Evolutionary conservation across 2,113 vertebrate genomes (phyloP), one percentile per base, ranked within the genome.

Genomic region (Spizaetus ornatus): DNA sequence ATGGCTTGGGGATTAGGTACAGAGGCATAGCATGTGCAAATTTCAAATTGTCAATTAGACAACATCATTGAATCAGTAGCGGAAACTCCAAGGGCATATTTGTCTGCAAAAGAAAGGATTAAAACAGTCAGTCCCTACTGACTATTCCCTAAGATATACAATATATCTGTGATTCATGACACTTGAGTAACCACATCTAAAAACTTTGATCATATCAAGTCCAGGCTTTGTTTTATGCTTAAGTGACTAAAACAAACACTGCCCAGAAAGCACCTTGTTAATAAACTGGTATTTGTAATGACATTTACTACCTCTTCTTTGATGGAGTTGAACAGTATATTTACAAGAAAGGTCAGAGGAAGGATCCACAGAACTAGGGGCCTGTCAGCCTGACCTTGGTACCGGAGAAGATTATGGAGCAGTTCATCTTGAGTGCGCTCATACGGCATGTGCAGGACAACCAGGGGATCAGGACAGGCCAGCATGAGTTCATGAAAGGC

Each of bases 31-130:
- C 82, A 93, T 93, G 84, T 87, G 78, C 79, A 97, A 83, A 97
- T 97, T 96, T 97, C 94, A 94, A 97, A 66, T 71, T 95, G 94
- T 97, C 95, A 96, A 95, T 98, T 97, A 98, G 94, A 95, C n/a
- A 96, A 38, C 72, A 90, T 94, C 86, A 95, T 5, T 95, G 94
- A 97, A 96, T 97, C 69, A 72, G 80, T 48, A 97, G 38, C 80
- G 94, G 88, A 96, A 95, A 91, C 55, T 96, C 82, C 89, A 97
- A 97, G 91, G 95, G 40, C 86, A 82, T 95, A 89, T 97, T 96
- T 86, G 34, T 88, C 86, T 96, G 73, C 36, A 97, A 95, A 97
- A 89, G 56, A 79, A 93, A 95, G 76, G 62, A 97, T 97, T 98
- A 97, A 92, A 92, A 83, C 40, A 96, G 50, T 76, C 80, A 84